A percentile compares a stretch with the other conserved stretches of the same genome.
These are phyloP conservation scores for Drosophila cognata DNA, from an alignment of 2,888 invertebrate genomes.

Conservation along the genomic window DNA sequence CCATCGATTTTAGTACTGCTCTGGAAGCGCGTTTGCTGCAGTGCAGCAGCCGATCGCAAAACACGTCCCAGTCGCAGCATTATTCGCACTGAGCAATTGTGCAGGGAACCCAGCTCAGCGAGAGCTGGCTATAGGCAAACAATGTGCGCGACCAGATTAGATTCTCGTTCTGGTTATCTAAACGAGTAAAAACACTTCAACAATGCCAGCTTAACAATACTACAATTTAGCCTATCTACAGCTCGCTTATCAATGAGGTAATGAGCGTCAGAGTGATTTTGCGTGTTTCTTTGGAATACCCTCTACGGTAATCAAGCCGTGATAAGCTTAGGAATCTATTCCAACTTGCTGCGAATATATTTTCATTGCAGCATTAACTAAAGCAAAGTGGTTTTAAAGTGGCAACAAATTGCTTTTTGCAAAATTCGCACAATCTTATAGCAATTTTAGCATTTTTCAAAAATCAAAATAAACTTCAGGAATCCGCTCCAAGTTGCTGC, in stretches of 20 bases:
- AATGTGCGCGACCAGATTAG: slow-evolving; percentile 43
- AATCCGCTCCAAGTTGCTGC: not conserved
- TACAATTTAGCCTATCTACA: slow-evolving; percentile 35
- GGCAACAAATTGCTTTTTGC: too few species aligned
- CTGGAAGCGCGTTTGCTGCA: slow-evolving; percentile 33
- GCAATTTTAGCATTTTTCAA: not conserved
- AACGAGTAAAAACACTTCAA: slow-evolving; percentile 28
- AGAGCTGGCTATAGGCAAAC: slow-evolving; percentile 15
- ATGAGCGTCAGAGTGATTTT: not conserved
- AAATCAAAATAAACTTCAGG: too few species aligned
- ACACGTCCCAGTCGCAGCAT: slow-evolving; percentile 59
- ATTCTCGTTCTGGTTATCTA: slow-evolving; percentile 43
- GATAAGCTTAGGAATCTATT: not conserved
- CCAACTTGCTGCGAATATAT: not conserved
- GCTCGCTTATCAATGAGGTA: slow-evolving; percentile 23
- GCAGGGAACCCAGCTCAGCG: not conserved
- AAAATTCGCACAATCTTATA: not conserved
- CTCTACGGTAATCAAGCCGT: not conserved
- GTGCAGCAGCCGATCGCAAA: slow-evolving; percentile 33
- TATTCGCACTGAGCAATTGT: slow-evolving; percentile 43
- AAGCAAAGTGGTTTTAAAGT: too few species aligned
- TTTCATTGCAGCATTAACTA: not conserved
- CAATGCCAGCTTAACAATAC: slow-evolving; percentile 29
- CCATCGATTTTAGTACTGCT: slow-evolving; percentile 9
- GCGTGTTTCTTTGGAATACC: slow-evolving; percentile 1